Conservation (phyloP, 64 coral and sea anemone genomes). For the Trachythela sp. region DNA sequence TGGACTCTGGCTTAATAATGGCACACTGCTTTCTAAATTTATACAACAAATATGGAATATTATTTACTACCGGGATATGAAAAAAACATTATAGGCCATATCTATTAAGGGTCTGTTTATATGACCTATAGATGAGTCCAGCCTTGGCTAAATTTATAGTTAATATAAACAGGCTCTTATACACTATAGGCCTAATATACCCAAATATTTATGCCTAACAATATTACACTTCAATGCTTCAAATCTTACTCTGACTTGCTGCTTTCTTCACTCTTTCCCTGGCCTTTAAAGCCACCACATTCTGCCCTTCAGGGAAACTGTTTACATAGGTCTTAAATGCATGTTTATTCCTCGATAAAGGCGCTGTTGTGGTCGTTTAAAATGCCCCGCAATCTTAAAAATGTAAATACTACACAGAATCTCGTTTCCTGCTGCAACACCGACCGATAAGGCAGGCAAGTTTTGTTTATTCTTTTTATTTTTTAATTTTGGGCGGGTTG, state of each 20-base stretch:
- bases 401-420: no score
- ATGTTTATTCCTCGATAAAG: not conserved
- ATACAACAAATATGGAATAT: not conserved
- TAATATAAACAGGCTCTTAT: not conserved
- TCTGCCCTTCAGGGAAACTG: conserved; percentile 7
- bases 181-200: not conserved
- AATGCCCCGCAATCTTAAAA: no score
- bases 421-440: no score
- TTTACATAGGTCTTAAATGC: not conserved
- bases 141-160: not conserved
- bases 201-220: not conserved
- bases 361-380: not conserved
- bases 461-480: not conserved
- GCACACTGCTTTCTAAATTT: conserved; percentile 14
- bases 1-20: conserved; percentile 2
- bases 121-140: no score
- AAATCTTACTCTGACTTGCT: no score
- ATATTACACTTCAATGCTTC: no score
- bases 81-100: not conserved
- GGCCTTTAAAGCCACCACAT: not conserved
- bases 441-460: no score
- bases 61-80: no score
- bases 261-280: not conserved
- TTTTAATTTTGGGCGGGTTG: not conserved
- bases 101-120: no score